These are phyloP conservation scores for Salvelinus sp. DNA, from an alignment of 2,113 vertebrate species.

Conservation along the genomic window DNA sequence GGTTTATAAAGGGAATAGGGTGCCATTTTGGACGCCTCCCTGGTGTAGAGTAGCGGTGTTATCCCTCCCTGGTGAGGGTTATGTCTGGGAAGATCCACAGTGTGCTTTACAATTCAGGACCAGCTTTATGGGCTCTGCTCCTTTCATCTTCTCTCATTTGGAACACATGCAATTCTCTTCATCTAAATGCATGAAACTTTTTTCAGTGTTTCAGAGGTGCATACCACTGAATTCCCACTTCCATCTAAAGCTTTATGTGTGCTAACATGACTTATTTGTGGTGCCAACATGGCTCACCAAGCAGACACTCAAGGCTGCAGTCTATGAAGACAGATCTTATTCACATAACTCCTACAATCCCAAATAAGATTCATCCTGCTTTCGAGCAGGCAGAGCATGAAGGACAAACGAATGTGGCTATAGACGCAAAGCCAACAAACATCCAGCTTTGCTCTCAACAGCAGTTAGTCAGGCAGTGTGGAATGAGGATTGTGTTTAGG, in stretches of 20 bases:
- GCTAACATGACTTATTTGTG: too few relatives aligned
- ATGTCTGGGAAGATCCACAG: conserved; percentile 9
- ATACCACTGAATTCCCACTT: background rate
- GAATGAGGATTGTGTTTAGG: background rate
- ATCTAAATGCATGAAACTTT: background rate
- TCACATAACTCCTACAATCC: too few relatives aligned
- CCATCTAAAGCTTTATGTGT: too few relatives aligned
- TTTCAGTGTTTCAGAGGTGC: background rate
- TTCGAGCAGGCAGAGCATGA: too few relatives aligned
- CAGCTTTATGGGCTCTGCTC: background rate
- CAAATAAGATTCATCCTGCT: too few relatives aligned
- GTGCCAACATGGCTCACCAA: too few relatives aligned
- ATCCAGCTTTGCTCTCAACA: background rate
- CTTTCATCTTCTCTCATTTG: conserved; percentile 19
- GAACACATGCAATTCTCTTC: background rate
- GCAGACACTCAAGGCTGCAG: too few relatives aligned
- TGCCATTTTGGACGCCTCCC: background rate
- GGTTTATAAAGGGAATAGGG: too few relatives aligned
- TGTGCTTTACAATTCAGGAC: background rate
- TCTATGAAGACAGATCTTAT: too few relatives aligned
- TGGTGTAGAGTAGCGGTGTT: conserved; percentile 6
- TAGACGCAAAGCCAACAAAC: background rate
- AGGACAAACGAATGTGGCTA: too few relatives aligned
- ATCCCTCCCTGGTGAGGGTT: background rate
- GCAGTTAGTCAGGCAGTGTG: background rate